phyloP scores from a whole-genome alignment of 2,797 vertebrate species.

The Trematomus bernacchii region DNA sequence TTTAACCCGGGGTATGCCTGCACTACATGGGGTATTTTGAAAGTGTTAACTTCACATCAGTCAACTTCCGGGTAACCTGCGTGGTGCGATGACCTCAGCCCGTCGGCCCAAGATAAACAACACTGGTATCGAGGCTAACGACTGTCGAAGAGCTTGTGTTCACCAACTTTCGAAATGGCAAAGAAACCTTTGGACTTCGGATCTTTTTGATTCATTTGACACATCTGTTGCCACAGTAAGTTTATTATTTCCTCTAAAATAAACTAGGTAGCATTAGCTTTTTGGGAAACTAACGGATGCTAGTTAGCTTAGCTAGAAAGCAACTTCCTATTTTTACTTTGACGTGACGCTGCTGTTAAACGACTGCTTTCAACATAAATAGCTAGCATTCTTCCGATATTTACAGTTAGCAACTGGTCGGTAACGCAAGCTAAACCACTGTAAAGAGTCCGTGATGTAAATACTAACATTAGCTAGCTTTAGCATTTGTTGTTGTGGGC shows the following conservation, averaged over 20 bases:
- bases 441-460: fast-evolving
- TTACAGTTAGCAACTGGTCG: fast-evolving
- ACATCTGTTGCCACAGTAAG: slow-evolving; percentile 46
- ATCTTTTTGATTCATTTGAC: slow-evolving; percentile 29
- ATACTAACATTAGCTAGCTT: background rate
- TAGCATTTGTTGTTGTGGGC: slow-evolving; percentile 16
- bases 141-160: background rate
- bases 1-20: background rate
- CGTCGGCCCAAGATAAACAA: slow-evolving; percentile 73
- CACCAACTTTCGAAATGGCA: slow-evolving; percentile 57
- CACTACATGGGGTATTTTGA: background rate
- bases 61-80: slow-evolving; percentile 68
- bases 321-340: slow-evolving; percentile 64
- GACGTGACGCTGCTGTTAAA: background rate
- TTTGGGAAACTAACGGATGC: background rate
- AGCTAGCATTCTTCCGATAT: fast-evolving
- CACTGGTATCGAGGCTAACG: slow-evolving; percentile 19
- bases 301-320: slow-evolving; percentile 30
- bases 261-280: slow-evolving; percentile 16
- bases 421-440: background rate
- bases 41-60: background rate
- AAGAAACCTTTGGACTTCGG: slow-evolving; percentile 46
- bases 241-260: slow-evolving; percentile 3
- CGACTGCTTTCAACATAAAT: fast-evolving
- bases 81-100: slow-evolving; percentile 58